These are phyloP conservation scores for Syritta pipiens DNA, from an alignment of 2,888 invertebrate species.

Conservation along the genomic window DNA sequence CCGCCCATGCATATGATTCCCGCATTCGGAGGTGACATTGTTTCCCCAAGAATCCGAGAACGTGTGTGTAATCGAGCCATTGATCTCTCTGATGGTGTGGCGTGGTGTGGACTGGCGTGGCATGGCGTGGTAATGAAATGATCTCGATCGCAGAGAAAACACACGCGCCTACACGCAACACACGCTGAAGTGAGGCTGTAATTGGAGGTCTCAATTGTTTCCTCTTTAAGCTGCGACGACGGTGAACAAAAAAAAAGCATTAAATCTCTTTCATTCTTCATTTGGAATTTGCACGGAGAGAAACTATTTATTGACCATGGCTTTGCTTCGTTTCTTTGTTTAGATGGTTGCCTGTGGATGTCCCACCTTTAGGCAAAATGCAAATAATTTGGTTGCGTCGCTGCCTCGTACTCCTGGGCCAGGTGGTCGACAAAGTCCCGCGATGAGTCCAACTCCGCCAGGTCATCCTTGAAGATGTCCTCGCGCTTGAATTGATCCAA, in stretches of 20 bases:
- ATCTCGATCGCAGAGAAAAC: conserved; percentile 17
- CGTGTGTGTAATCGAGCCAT: conserved; percentile 29
- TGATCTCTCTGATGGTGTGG: conserved; percentile 29
- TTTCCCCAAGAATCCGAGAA: conserved; percentile 1
- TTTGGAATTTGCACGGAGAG: neutral
- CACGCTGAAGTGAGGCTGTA: conserved; percentile 14
- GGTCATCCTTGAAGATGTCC: conserved; percentile 94
- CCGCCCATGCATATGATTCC: conserved; percentile 39
- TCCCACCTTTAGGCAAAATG: conserved; percentile 78
- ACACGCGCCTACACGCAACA: conserved; percentile 14
- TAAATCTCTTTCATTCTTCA: neutral
- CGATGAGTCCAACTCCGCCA: conserved; percentile 95
- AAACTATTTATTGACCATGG: conserved; percentile 1
- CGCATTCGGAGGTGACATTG: conserved; percentile 43
- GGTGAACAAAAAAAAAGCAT: neutral
- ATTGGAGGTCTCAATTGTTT: conserved; percentile 36
- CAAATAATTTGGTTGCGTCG: conserved; percentile 94
- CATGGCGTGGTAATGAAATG: conserved; percentile 45
- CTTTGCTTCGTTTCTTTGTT: neutral
- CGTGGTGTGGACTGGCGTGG: too few relatives aligned
- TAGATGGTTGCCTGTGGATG: too few relatives aligned
- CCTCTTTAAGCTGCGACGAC: neutral
- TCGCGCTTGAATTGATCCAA: conserved; percentile 98
- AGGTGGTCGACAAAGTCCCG: conserved; percentile 94
- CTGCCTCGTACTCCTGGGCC: conserved; percentile 97